phyloP scores from a whole-genome alignment of 2,797 vertebrate genomes.

The Crocodylus rhombifer region DNA sequence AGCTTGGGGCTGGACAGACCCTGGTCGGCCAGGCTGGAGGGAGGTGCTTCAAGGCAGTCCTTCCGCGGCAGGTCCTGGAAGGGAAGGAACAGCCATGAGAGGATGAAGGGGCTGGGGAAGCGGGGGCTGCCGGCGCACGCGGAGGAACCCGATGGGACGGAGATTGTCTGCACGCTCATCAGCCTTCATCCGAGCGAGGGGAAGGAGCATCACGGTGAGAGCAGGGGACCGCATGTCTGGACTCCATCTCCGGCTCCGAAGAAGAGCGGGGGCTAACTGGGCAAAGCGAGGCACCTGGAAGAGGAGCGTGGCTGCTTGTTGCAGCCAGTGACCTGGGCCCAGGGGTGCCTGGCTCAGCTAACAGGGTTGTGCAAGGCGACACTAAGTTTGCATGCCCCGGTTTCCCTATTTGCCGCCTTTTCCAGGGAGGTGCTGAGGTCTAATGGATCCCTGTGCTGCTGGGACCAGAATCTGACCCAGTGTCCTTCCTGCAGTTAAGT shows the following conservation, averaged over 20 bases:
- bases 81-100: not conserved
- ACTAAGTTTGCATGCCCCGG: not conserved
- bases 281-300: not conserved
- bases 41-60: constrained; percentile 81
- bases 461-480: not conserved
- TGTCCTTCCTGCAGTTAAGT: not conserved
- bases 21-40: constrained; percentile 73
- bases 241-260: not conserved
- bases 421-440: not conserved
- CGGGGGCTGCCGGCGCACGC: not conserved
- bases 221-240: not conserved
- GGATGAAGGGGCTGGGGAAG: not conserved
- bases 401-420: not conserved
- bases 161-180: not conserved
- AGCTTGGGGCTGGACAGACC: constrained; percentile 71
- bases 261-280: not conserved
- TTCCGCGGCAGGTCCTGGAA: constrained; percentile 89
- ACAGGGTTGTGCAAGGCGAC: not conserved
- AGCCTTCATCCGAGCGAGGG: not conserved
- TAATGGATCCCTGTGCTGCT: not conserved
- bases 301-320: not conserved
- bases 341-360: not conserved
- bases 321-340: not conserved
- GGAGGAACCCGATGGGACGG: not conserved
- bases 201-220: not conserved